Conservation (phyloP, 2,113 vertebrate species). For the Drymodes brunneopygia region DNA sequence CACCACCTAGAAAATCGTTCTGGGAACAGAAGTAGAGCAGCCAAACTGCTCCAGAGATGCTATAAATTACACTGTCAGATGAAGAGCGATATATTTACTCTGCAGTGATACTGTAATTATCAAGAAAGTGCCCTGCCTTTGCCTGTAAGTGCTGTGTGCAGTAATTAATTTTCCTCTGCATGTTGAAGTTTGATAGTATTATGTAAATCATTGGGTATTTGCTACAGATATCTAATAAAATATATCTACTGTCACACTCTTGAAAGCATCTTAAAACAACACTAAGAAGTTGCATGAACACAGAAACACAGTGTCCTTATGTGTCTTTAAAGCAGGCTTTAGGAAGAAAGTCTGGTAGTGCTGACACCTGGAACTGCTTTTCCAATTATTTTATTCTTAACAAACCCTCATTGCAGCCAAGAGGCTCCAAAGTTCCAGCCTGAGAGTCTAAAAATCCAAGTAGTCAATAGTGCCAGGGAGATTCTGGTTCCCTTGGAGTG, state of each 20-base stretch:
- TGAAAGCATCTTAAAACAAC: neutral
- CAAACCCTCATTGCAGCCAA: neutral
- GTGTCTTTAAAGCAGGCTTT: neutral
- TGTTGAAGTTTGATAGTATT: neutral
- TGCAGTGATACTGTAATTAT: conserved; percentile 19
- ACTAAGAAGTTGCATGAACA: neutral
- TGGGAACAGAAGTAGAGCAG: neutral
- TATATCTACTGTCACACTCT: neutral
- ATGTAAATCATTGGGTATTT: neutral
- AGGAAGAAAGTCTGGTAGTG: neutral
- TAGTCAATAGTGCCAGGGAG: too few species aligned
- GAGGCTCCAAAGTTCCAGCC: neutral
- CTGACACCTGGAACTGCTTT: neutral
- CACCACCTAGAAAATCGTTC: neutral
- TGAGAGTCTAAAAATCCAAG: neutral
- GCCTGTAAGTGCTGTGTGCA: neutral
- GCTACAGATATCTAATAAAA: neutral
- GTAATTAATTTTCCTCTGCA: conserved; percentile 19
- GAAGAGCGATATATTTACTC: neutral
- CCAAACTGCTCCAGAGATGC: neutral
- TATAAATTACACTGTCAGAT: conserved; percentile 25
- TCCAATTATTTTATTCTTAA: neutral
- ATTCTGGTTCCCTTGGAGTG: fast-evolving
- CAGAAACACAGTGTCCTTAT: neutral
- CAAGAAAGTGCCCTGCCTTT: neutral